Percentiles rank a stretch among this genome's conserved stretches.
phyloP scores from a whole-genome alignment of 2,888 invertebrate species.

The Eumacrocentrus americanus region DNA sequence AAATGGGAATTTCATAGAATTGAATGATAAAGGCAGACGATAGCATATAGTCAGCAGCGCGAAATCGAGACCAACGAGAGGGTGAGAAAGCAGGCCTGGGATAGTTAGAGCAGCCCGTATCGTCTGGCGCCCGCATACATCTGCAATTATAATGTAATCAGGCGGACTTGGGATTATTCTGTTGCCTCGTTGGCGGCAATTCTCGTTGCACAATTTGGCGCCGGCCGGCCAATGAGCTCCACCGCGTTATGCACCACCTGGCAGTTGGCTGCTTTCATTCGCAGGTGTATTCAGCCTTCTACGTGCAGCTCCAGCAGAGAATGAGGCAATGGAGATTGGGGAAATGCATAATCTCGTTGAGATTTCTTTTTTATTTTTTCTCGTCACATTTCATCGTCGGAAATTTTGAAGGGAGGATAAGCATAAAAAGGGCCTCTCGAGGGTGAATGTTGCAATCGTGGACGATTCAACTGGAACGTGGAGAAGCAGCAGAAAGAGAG shows the following conservation, averaged over 20 bases:
- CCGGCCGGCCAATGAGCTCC: constrained; percentile 21
- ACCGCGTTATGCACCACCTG: constrained; percentile 11
- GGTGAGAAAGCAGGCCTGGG: not conserved
- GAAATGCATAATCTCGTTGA: not conserved
- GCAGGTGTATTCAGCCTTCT: not conserved
- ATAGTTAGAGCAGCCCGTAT: constrained; percentile 4
- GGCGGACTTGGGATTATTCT: constrained; percentile 36
- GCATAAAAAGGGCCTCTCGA: not conserved
- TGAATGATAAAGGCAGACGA: no score
- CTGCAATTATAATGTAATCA: constrained; percentile 44
- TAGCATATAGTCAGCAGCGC: no score
- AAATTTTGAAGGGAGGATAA: not conserved
- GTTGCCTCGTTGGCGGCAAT: constrained; percentile 27
- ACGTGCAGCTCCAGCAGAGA: no score
- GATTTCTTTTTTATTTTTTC: not conserved
- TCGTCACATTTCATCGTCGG: not conserved
- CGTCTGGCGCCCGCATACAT: constrained; percentile 33
- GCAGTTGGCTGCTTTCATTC: no score
- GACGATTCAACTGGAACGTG: constrained; percentile 10
- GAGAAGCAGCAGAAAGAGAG: not conserved
- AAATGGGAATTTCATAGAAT: no score
- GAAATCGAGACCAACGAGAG: no score
- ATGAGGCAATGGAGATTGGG: no score
- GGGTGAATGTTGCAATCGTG: constrained; percentile 1
- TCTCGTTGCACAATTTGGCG: constrained; percentile 28